These are phyloP conservation scores for Pteruthius melanotis DNA, from an alignment of 2,113 vertebrate species.

Conservation along the genomic window DNA sequence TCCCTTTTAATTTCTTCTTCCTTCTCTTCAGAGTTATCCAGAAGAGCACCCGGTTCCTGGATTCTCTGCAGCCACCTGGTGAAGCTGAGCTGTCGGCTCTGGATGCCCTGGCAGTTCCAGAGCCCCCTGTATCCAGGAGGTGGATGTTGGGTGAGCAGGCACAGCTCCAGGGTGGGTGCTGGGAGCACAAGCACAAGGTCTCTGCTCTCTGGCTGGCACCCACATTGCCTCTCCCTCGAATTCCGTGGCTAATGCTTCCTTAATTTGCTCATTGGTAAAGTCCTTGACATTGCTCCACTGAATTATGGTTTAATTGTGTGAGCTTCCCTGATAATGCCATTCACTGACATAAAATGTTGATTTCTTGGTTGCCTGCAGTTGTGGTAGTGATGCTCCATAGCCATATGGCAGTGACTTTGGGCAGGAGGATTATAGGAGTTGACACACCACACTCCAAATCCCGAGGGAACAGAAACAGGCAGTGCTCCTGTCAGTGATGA, in stretches of 20 bases:
- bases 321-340: neutral
- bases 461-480: neutral
- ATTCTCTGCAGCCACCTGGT: neutral
- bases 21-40: neutral
- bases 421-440: neutral
- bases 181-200: neutral
- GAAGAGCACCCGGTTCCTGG: neutral
- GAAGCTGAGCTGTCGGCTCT: neutral
- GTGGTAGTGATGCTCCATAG: neutral
- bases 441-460: neutral
- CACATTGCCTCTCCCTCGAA: neutral
- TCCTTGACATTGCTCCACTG: neutral
- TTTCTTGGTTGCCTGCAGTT: neutral
- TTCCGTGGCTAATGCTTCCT: neutral
- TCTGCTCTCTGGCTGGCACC: no score
- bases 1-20: neutral
- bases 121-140: no score
- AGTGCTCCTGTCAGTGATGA: neutral
- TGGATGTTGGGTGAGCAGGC: neutral
- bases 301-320: neutral
- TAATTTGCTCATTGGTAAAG: slow-evolving; percentile 5
- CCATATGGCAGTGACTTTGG: neutral
- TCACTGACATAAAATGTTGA: neutral
- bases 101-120: neutral
- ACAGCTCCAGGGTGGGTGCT: neutral